A percentile compares a stretch with the other conserved stretches of the same genome.
Conservation (phyloP, 2,797 vertebrate species). For the Gymnothorax reevesii region DNA sequence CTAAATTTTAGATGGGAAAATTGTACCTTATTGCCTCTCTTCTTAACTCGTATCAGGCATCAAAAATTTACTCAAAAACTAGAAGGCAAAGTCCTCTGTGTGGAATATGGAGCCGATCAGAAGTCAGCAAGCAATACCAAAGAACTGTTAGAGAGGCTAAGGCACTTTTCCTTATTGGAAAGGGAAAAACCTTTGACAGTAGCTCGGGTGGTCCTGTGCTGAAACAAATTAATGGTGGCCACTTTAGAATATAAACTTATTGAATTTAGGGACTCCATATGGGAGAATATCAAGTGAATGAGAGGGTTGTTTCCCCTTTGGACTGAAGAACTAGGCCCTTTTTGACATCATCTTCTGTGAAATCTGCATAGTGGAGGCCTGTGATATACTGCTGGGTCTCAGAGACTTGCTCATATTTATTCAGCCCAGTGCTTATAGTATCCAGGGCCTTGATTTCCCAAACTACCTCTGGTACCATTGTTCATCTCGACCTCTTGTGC, state of each 20-base stretch:
- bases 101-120: neutral
- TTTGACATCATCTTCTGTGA: conserved; percentile 66
- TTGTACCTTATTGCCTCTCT: neutral
- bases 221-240: neutral
- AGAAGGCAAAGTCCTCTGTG: neutral
- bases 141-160: neutral
- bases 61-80: neutral
- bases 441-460: conserved; percentile 73
- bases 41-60: neutral
- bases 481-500: conserved; percentile 65
- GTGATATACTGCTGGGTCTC: conserved; percentile 1
- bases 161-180: too few species aligned
- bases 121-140: neutral
- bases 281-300: conserved; percentile 48
- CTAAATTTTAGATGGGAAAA: neutral
- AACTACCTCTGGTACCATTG: conserved; percentile 69
- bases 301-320: conserved; percentile 43
- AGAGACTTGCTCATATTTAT: conserved; percentile 62
- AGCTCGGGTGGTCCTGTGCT: neutral
- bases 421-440: conserved; percentile 68
- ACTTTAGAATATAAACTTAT: neutral
- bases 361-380: neutral
- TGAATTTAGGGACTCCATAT: conserved; percentile 15
- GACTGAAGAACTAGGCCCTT: conserved; percentile 37
- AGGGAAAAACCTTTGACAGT: too few species aligned